These are phyloP conservation scores for Atlantisia rogersi DNA, from an alignment of 2,113 vertebrate genomes.

Conservation along the genomic window DNA sequence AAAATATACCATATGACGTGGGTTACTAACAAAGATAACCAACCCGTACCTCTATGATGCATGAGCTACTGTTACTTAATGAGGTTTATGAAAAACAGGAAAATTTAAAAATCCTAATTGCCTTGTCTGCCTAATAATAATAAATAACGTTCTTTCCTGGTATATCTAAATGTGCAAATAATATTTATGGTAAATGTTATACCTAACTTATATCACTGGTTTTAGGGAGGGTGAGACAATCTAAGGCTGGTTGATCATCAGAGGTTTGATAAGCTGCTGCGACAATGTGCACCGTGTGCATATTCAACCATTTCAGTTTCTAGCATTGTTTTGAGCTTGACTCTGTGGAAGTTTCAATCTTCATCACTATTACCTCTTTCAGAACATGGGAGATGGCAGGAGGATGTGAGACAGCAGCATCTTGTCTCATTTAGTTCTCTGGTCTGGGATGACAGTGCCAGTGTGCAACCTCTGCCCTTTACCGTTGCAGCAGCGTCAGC, in stretches of 20 bases:
- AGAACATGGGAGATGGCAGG: fast-evolving
- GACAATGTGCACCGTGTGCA: fast-evolving
- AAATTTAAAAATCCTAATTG: neutral
- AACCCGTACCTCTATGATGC: neutral
- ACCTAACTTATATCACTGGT: neutral
- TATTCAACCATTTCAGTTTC: neutral
- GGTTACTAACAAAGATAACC: neutral
- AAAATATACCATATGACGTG: neutral
- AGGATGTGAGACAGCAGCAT: neutral
- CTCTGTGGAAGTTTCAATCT: neutral
- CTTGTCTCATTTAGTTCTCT: neutral
- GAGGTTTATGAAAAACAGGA: neutral
- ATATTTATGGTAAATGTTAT: neutral
- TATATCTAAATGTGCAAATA: neutral
- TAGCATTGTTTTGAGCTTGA: neutral
- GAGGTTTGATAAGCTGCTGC: neutral
- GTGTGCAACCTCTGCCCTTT: neutral
- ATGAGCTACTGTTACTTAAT: neutral
- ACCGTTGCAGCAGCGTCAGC: fast-evolving
- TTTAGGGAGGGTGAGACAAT: neutral
- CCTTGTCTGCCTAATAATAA: neutral
- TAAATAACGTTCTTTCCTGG: neutral
- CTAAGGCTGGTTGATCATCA: neutral
- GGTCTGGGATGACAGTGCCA: fast-evolving
- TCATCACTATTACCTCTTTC: neutral